These are phyloP conservation scores for Metridium senile DNA, from an alignment of 92 coral and sea anemone species.

Conservation along the genomic window DNA sequence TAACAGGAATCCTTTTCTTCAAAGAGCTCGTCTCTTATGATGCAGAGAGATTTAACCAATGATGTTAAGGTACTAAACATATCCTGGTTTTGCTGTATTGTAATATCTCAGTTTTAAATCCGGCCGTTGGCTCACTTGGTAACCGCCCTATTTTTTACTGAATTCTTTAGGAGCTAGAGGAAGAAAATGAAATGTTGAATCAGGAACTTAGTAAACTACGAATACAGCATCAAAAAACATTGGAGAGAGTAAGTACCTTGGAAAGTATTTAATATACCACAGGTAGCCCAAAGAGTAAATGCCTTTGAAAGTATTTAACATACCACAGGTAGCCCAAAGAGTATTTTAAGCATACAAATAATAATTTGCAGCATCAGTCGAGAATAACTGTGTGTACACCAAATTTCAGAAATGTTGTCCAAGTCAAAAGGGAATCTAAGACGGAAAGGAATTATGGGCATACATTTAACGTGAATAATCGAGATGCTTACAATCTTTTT, in stretches of 20 bases:
- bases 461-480: too few relatives aligned
- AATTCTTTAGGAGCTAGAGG: conserved; percentile 75
- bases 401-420: too few relatives aligned
- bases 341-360: too few relatives aligned
- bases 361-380: too few relatives aligned
- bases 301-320: too few relatives aligned
- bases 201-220: conserved; percentile 76
- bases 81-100: too few relatives aligned
- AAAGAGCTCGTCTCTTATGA: conserved; percentile 60
- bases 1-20: conserved; percentile 81
- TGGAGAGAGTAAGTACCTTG: conserved; percentile 50
- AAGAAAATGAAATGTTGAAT: conserved; percentile 91
- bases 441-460: too few relatives aligned
- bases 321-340: too few relatives aligned
- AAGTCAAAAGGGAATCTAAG: too few relatives aligned
- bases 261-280: neutral
- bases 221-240: conserved; percentile 78
- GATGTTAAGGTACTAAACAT: conserved; percentile 83
- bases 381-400: too few relatives aligned
- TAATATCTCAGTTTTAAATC: too few relatives aligned
- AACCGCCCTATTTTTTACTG: neutral
- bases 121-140: neutral
- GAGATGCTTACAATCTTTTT: too few relatives aligned
- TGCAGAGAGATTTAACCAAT: conserved; percentile 54
- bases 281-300: neutral